These are phyloP conservation scores for Notamacropus eugenii DNA, from an alignment of 2,797 vertebrate species.

Conservation along the genomic window DNA sequence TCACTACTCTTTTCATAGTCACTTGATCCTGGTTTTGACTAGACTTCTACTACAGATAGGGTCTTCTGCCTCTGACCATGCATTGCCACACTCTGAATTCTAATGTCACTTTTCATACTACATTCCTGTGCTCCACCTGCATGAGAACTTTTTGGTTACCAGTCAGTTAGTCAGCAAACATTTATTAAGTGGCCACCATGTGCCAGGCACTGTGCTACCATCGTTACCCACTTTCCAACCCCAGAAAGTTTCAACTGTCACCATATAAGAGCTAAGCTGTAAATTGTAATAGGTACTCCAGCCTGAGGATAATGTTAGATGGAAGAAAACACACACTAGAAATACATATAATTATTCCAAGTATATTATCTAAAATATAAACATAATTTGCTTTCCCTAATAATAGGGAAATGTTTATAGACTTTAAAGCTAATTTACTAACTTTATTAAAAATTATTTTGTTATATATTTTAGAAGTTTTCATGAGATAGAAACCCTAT, in stretches of 20 bases:
- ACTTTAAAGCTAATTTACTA: conserved; percentile 45
- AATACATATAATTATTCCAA: conserved; percentile 17
- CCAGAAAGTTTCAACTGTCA: neutral
- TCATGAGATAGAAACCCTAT: conserved; percentile 48
- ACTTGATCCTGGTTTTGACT: neutral
- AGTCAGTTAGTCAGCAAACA: neutral
- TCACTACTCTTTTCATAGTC: neutral
- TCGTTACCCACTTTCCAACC: neutral
- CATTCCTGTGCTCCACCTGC: neutral
- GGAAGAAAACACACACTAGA: neutral
- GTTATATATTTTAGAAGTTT: conserved; percentile 20
- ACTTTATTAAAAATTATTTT: conserved; percentile 14
- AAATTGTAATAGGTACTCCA: neutral
- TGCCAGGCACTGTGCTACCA: neutral
- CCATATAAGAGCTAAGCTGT: neutral
- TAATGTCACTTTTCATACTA: neutral
- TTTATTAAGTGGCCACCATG: neutral
- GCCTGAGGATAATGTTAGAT: neutral
- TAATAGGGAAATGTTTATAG: conserved; percentile 17
- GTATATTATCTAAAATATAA: conserved; percentile 6
- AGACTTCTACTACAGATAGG: neutral
- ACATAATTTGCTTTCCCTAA: conserved; percentile 16
- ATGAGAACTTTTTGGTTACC: neutral
- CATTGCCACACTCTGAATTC: neutral
- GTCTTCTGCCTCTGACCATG: neutral